phyloP scores from a whole-genome alignment of 2,797 vertebrate species.

The Falco peregrinus region DNA sequence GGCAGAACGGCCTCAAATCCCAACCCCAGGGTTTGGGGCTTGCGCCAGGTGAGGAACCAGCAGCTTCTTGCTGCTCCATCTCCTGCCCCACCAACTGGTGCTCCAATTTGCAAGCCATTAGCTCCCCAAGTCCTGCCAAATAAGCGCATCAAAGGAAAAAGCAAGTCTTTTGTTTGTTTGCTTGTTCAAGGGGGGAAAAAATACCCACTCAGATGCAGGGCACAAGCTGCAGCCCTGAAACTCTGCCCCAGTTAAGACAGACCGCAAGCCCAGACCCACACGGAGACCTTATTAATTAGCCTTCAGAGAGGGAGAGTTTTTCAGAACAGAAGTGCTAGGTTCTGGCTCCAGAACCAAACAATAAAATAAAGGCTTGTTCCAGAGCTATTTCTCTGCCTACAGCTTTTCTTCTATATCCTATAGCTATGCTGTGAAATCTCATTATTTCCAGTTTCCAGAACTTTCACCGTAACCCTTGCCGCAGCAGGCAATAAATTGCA shows the following conservation, averaged over 20 bases:
- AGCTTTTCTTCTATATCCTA: neutral
- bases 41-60: neutral
- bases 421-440: neutral
- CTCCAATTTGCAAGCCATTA: neutral
- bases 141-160: neutral
- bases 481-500: slow-evolving; percentile 13
- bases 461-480: neutral
- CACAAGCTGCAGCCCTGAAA: neutral
- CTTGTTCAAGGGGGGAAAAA: neutral
- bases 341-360: neutral
- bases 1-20: neutral
- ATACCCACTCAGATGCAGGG: neutral
- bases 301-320: neutral
- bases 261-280: neutral
- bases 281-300: neutral
- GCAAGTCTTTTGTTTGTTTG: neutral
- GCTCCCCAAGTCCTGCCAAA: neutral
- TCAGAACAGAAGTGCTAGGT: neutral
- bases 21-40: rapidly evolving
- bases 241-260: neutral
- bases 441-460: slow-evolving; percentile 36
- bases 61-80: neutral
- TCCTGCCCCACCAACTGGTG: neutral
- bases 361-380: neutral
- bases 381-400: neutral